Percentiles rank a stretch among this genome's conserved stretches.
Evolutionary conservation across 2,113 vertebrate genomes (phyloP).

Genomic region (Laticauda colubrina): DNA sequence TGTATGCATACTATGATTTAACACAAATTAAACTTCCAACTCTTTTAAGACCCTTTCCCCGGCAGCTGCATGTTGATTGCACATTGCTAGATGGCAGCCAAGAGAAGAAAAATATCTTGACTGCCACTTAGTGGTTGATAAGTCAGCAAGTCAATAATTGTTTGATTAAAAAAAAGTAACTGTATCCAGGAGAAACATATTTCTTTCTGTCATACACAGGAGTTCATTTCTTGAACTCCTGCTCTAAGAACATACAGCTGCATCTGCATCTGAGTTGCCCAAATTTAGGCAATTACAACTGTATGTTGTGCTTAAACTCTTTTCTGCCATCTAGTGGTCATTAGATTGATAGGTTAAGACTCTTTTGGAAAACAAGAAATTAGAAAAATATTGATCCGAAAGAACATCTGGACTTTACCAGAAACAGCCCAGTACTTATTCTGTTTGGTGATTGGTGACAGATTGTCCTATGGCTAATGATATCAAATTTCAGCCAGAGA

Average conservation of each 20-base stretch:
- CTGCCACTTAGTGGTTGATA: neutral
- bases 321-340: neutral
- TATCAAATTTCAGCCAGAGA: neutral
- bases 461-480: neutral
- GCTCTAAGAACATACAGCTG: neutral
- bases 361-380: neutral
- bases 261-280: neutral
- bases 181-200: neutral
- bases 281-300: neutral
- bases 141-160: neutral
- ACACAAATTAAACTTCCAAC: neutral
- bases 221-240: neutral
- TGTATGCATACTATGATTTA: neutral
- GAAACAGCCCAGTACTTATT: neutral
- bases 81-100: neutral
- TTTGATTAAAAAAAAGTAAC: neutral
- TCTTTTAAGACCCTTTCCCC: neutral
- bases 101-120: neutral
- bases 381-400: neutral
- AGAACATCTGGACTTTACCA: neutral
- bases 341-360: neutral
- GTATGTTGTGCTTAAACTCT: neutral
- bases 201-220: neutral
- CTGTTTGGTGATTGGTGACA: neutral
- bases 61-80: neutral